phyloP scores from a whole-genome alignment of 2,888 invertebrate genomes.

The Eupeodes latifasciatus region DNA sequence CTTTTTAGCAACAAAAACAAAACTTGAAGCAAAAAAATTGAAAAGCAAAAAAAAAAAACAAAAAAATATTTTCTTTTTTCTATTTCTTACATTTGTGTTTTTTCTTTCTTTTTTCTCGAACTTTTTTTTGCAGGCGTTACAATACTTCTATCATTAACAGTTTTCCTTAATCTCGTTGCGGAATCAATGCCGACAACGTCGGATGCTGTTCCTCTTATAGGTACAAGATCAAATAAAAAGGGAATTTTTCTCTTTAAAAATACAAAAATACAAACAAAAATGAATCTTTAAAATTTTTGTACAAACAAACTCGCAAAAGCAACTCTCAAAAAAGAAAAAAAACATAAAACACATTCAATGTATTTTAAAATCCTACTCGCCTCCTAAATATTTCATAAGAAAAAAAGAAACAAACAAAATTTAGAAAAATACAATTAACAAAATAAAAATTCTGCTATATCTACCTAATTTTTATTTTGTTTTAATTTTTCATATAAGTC shows the following conservation, averaged over 20 bases:
- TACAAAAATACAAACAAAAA: conserved; percentile 62
- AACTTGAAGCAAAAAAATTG: conserved; percentile 31
- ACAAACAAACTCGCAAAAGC: conserved; percentile 66
- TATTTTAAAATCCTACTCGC: conserved; percentile 48
- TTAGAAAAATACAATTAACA: background rate
- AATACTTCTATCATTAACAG: conserved; percentile 98
- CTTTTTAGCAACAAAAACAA: conserved; percentile 20
- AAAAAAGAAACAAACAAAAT: conserved; percentile 55
- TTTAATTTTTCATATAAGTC: conserved; percentile 73
- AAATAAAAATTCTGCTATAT: background rate
- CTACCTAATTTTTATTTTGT: background rate
- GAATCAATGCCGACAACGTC: conserved; percentile 97
- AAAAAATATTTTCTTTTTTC: conserved; percentile 74
- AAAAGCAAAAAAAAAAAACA: conserved; percentile 35
- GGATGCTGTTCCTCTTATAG: conserved; percentile 86
- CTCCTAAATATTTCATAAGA: conserved; percentile 68
- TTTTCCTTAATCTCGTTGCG: conserved; percentile 98
- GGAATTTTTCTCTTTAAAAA: conserved; percentile 38
- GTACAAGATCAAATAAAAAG: conserved; percentile 75
- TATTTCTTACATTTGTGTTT: conserved; percentile 77
- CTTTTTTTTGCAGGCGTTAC: conserved; percentile 92
- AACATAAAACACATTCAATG: conserved; percentile 51
- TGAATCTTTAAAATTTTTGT: conserved; percentile 52
- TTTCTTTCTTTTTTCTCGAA: conserved; percentile 78
- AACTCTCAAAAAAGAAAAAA: conserved; percentile 41